A percentile compares a stretch with the other conserved stretches of the same genome.
Evolutionary conservation across 2,797 vertebrate species (phyloP).

Genomic region (Caiman crocodilus): DNA sequence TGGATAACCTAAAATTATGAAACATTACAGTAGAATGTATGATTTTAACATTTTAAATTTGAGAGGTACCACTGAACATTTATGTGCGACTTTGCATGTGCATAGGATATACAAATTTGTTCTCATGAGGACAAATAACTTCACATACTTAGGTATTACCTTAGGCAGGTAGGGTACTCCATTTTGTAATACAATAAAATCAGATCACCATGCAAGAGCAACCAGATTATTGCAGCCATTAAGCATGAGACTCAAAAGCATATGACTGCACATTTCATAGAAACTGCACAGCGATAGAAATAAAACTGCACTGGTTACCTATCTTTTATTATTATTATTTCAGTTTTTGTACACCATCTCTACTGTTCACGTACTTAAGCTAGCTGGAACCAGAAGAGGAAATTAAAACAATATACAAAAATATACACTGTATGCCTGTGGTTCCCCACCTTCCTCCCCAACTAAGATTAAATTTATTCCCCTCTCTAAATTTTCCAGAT

Average conservation of each 20-base stretch:
- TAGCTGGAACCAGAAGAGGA: conserved; percentile 43
- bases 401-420: conserved; percentile 55
- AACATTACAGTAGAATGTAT: neutral
- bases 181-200: too few species aligned
- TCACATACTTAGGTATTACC: too few species aligned
- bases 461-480: conserved; percentile 42
- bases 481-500: conserved; percentile 41
- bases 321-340: neutral
- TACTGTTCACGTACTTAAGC: conserved; percentile 39
- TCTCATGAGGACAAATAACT: neutral
- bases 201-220: neutral
- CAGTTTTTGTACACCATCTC: neutral
- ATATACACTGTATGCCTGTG: neutral
- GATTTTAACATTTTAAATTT: neutral
- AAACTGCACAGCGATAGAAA: conserved; percentile 6
- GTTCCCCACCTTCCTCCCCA: conserved; percentile 30
- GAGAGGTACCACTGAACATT: neutral
- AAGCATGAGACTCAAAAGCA: neutral
- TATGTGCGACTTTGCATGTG: neutral
- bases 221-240: neutral
- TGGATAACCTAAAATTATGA: neutral
- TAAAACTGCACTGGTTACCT: neutral
- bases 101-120: neutral
- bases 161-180: too few species aligned
- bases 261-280: conserved; percentile 11